Percentiles rank a stretch among this genome's conserved stretches.
Conservation (phyloP, 2,797 vertebrate species). For the Hydrocynus forskahlii region DNA sequence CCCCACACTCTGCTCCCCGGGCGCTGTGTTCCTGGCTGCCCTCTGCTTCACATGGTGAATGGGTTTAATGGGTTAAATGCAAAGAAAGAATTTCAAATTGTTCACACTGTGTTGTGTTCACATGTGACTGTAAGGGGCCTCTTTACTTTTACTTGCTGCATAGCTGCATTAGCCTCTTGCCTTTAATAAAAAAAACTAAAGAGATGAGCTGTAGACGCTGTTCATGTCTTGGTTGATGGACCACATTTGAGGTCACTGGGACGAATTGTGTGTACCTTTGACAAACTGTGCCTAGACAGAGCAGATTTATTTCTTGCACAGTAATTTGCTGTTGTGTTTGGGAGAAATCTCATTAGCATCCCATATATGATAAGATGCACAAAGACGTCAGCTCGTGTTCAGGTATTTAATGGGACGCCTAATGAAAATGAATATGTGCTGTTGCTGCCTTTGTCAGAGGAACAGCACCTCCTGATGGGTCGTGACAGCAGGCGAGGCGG, state of each 20-base stretch:
- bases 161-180: neutral
- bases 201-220: neutral
- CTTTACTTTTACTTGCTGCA: neutral
- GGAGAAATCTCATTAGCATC: conserved; percentile 29
- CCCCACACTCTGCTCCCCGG: too few species aligned
- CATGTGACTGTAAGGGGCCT: too few species aligned
- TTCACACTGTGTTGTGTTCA: too few species aligned
- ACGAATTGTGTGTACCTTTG: neutral
- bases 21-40: too few species aligned
- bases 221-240: neutral
- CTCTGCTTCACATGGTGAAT: too few species aligned
- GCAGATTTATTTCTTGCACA: neutral
- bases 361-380: conserved; percentile 9
- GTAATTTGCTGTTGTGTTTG: neutral
- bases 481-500: conserved; percentile 18
- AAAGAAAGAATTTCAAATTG: too few species aligned
- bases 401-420: conserved; percentile 34
- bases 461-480: neutral
- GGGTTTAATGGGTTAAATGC: too few species aligned
- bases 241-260: neutral
- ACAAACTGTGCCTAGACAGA: neutral
- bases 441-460: neutral
- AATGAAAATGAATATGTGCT: conserved; percentile 31
- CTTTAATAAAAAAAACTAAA: neutral
- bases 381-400: conserved; percentile 8